Evolutionary conservation across 2,797 vertebrate genomes (phyloP), one percentile per base, ranked within the genome.

Genomic region (Bucorvus abyssinicus): DNA sequence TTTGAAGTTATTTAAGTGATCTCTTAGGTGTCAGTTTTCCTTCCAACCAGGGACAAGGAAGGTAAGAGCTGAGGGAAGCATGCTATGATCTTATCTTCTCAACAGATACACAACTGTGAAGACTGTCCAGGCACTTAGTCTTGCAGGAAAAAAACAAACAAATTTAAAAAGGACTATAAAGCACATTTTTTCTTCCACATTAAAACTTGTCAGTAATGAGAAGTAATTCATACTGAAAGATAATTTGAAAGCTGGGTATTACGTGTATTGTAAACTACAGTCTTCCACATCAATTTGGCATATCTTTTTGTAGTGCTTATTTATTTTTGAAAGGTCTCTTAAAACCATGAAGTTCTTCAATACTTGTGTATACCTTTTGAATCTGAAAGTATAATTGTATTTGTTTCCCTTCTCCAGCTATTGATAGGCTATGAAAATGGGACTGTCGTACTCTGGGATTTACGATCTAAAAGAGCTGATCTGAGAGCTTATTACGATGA

Each of bases 401-500:
- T n/a, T 89, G 59, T 53, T 84, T 83, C 80, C 96, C 57, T 95
- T 42, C 67, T 96, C 4, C 95, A 99, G 99, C 97, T 99, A 57
- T 98, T 99, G 87, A 98, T 99, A 95, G 99, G 99, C 77, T 99
- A 99, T 97, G 99, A 99, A 98, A 99, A 99, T 30, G 99, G 99
- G 65, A 99, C 99, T 21, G 97, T 99, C 2, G 99, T 99, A 36
- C 98, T 99, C 93, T 99, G 99, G 99, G 99, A 99, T 94, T 98
- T 99, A 47, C 97, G 99, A 93, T 98, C 96, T 89, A 99, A 99
- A 98, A 98, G 99, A 97, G 99, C 98, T 4, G 99, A 99, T 92
- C 98, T 99, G 96, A 98, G 99, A 96, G 98, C 99, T 97, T 99
- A 99, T 97, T 99, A 99, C 50, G 99, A 99, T 97, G 99, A 99